phyloP scores from a whole-genome alignment of 2,888 invertebrate genomes.

The Dascillus cervinus region DNA sequence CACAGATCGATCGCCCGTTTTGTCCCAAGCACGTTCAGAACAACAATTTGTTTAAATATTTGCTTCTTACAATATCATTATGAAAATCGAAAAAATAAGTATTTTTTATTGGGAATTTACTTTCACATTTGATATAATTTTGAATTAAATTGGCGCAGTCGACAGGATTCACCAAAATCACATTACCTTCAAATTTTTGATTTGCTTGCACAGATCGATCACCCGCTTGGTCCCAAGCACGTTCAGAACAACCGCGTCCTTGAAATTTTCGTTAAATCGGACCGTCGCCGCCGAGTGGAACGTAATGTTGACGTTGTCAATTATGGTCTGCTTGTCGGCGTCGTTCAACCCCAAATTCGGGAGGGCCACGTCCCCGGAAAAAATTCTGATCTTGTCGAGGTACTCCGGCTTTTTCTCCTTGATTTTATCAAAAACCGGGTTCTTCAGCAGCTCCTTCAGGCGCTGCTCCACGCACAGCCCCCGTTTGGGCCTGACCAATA shows the following conservation, averaged over 20 bases:
- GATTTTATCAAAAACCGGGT: slow-evolving; percentile 65
- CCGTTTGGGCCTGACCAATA: slow-evolving; percentile 70
- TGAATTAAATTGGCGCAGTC: too few species aligned
- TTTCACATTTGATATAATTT: too few species aligned
- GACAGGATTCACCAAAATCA: too few species aligned
- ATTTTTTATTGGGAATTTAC: too few species aligned
- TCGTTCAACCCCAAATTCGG: slow-evolving; percentile 62
- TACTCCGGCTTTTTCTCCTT: slow-evolving; percentile 55
- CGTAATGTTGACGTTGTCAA: slow-evolving; percentile 68
- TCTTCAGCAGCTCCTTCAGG: slow-evolving; percentile 65
- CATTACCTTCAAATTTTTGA: slow-evolving; percentile 63
- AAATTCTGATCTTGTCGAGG: slow-evolving; percentile 58
- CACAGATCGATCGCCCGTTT: too few species aligned
- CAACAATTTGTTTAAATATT: too few species aligned
- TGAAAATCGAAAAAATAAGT: too few species aligned
- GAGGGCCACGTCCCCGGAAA: slow-evolving; percentile 69
- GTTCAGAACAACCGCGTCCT: slow-evolving; percentile 81
- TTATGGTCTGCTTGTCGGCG: slow-evolving; percentile 54
- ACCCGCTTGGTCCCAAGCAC: slow-evolving; percentile 81
- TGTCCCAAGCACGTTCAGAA: too few species aligned
- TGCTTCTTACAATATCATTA: too few species aligned
- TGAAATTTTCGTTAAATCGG: slow-evolving; percentile 81
- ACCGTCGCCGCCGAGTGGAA: slow-evolving; percentile 97
- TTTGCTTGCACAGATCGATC: slow-evolving; percentile 72
- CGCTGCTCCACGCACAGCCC: slow-evolving; percentile 63